Evolutionary conservation across 2,888 invertebrate genomes (phyloP), one percentile per base, ranked within the genome.

Genomic region (Lasiommata megera): DNA sequence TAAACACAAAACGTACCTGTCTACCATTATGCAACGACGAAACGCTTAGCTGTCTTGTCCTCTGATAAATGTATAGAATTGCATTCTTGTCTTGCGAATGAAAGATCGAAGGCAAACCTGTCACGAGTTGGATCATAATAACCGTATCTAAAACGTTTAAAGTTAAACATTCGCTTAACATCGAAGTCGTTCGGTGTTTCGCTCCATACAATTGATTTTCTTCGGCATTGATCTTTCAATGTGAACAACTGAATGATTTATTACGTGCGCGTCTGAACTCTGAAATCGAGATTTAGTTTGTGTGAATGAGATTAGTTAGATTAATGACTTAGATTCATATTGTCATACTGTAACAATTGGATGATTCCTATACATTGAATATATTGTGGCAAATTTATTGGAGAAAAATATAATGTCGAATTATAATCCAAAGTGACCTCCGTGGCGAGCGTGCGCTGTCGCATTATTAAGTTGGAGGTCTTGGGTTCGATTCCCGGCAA

Each of bases 1-100:
- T 5, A 23, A 2, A 23, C 2, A 23, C 23, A 44, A 14, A 44
- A 46, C 46, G 11, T 31, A 31, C 16, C 46, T 11, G 29, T 54
- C n/a, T 38, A 41, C 37, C 37, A 44, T 62, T 62, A 59, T 52
- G 58, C 50, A 60, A 64, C 54, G 40, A 53, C 54, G 55, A 53
- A 48, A 53, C 18, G 53, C 47, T 60, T 56, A 38, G 16, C 16
- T 18, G 48, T 52, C 52, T 47, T 44, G 56, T 55, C 18, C 52
- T 18, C 17, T 12, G 18, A 52, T 41, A 52, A 53, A 54, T 55
- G 52, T 54, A 50, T 44, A 55, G 34, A 60, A 57, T 31, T 47
- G 37, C 48, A 53, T 37, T 62, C 53, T 57, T 44, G 23, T 40
- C 29, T 23, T 50, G 44, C 43, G 38, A 51, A 37, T 38, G 56